Evolutionary conservation across 2,113 vertebrate genomes (phyloP), one percentile per base, ranked within the genome.

Genomic region (Notarius lentiginosus): DNA sequence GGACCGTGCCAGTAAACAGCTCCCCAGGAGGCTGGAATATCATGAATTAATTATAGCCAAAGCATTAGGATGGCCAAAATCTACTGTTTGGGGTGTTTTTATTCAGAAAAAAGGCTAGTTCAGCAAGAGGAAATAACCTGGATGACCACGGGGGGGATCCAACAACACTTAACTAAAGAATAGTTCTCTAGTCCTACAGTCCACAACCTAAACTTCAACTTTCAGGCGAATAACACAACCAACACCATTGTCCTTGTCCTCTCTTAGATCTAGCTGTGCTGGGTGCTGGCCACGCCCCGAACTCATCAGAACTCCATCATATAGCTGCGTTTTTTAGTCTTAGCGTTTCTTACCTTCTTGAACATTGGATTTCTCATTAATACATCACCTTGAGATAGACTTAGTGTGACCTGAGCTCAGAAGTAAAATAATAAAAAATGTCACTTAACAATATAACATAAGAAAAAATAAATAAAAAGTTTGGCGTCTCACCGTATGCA

Each of bases 401-500:
- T 72, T 4, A 1, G 1, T 34, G 14, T 47, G 70, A 41, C 27
- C 34, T 18, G 56, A 18, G 17, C 56, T 58, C 56, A 55, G 53
- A 55, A 55, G 53, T 55, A 55, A 12, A 55, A 55, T 4, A 34
- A 18, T 41, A 56, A 20, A 73, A 34, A 41, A 41, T 4, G 41
- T 41, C 18, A 66, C 47, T 11, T 6, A 3, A 27, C 15, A 22
- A 61, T 4, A 53, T 2, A 27, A 55, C 2, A 49, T 0, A 7
- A 58, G 11, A 22, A 1, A 18, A 68, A 66, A 30, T 30, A 10
- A 56, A 56, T 7, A 72, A 4, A 51, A 49, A 47, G 17, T 24
- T 20, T 11, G 4, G 22, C 1, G 15, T 91, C 98, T 96, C 92
- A 99, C 98, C 98, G 0, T 99, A 99, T 34, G 98, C 98, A 0